phyloP scores from a whole-genome alignment of 1,140 invertebrate species.

The Condylostylus longicornis region DNA sequence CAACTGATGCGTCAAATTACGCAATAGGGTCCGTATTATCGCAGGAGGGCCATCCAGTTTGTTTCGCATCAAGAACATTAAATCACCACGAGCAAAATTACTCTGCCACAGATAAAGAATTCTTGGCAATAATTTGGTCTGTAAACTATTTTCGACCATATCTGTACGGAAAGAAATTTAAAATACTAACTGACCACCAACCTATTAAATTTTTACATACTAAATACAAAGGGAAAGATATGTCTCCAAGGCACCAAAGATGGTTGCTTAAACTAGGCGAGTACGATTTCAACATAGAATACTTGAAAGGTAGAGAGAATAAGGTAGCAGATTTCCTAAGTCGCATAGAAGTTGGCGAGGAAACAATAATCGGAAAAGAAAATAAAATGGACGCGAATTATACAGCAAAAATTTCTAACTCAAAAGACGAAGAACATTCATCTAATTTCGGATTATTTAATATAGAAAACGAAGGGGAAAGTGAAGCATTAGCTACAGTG shows the following conservation, averaged over 20 bases:
- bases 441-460: not conserved
- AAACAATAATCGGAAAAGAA: slow-evolving; percentile 1
- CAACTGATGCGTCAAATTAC: slow-evolving; percentile 16
- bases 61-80: slow-evolving; percentile 31
- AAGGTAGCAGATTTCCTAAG: slow-evolving; percentile 8
- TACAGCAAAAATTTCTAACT: too few species aligned
- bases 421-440: too few species aligned
- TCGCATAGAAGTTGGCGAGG: slow-evolving; percentile 1
- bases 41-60: slow-evolving; percentile 15
- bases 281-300: slow-evolving; percentile 6
- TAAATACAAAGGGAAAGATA: slow-evolving; percentile 6
- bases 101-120: slow-evolving; percentile 32
- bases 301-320: slow-evolving; percentile 7
- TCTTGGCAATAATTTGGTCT: slow-evolving; percentile 35
- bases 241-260: slow-evolving; percentile 4
- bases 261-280: slow-evolving; percentile 7
- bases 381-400: too few species aligned
- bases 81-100: slow-evolving; percentile 33
- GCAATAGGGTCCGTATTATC: slow-evolving; percentile 20
- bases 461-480: not conserved
- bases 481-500: not conserved
- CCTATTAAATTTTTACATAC: slow-evolving; percentile 32
- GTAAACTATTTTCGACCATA: slow-evolving; percentile 32
- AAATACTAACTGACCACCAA: slow-evolving; percentile 35
- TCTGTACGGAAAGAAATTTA: slow-evolving; percentile 27